Conservation (phyloP, 2,797 vertebrate genomes). For the Oryzias sinensis region DNA sequence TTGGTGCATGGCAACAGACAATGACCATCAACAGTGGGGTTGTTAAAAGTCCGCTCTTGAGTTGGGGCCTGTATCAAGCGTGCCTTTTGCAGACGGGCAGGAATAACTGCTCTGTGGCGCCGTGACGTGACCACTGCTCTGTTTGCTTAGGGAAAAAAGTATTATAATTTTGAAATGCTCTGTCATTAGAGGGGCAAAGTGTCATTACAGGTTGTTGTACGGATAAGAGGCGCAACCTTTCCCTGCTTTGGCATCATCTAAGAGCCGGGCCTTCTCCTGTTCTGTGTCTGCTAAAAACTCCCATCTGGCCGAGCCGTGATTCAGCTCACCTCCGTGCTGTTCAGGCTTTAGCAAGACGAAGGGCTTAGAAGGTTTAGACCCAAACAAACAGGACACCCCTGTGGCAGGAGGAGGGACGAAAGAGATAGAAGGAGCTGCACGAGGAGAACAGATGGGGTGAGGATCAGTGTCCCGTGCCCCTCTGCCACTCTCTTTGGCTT, state of each 20-base stretch:
- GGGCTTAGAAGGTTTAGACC: conserved; percentile 55
- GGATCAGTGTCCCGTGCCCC: conserved; percentile 65
- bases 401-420: conserved; percentile 41
- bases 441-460: conserved; percentile 71
- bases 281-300: conserved; percentile 28
- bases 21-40: conserved; percentile 41
- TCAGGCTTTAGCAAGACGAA: conserved; percentile 43
- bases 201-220: conserved; percentile 46
- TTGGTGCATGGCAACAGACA: conserved; percentile 39
- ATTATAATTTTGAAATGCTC: conserved; percentile 35
- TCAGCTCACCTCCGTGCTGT: conserved; percentile 59
- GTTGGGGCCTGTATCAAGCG: conserved; percentile 45
- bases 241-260: conserved; percentile 23
- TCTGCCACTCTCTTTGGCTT: conserved; percentile 44
- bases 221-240: conserved; percentile 18
- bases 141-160: conserved; percentile 29
- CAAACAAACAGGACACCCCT: conserved; percentile 56
- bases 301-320: conserved; percentile 40
- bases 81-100: conserved; percentile 21
- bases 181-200: conserved; percentile 47
- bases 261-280: conserved; percentile 8
- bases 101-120: conserved; percentile 49
- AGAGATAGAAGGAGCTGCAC: conserved; percentile 51
- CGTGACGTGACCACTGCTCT: conserved; percentile 40
- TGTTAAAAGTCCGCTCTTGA: conserved; percentile 30